Evolutionary conservation across 1,140 invertebrate genomes (phyloP), one percentile per base, ranked within the genome.

Genomic region (Rhopalosiphum padi): DNA sequence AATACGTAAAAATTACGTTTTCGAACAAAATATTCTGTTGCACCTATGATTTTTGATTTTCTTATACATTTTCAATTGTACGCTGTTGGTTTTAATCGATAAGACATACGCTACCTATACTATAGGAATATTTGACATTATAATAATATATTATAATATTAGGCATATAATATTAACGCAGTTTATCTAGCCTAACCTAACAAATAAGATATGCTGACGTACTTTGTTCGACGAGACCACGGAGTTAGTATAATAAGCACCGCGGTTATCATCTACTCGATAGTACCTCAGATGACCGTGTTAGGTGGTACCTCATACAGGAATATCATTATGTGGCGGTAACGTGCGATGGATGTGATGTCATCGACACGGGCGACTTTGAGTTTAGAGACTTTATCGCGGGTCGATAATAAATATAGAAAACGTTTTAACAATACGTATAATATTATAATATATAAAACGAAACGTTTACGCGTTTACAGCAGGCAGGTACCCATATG

Each of bases 401-500:
- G 55, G 25, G 30, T 37, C 51, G 6, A 35, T 55, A 89, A 46
- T 30, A 86, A 43, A 86, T 46, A 35, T 68, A 68, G 15, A 68
- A 43, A 88, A 90, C 41, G 88, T 60, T 30, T 60, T n/a, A 41
- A 90, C 55, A 25, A 68, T 25, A 37, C 25, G 9, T 55, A 41
- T 55, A 41, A 90, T 25, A 90, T 60, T 43, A 60, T 30, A 90
- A 55, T 30, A 43, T 7, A 43, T 8, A n/a, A 46, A 68, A 90
- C 68, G 41, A 90, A 93, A 93, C 22, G 48, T 93, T 43, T 83
- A 93, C 91, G 91, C 37, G 22, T 93, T 53, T 41, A 82, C 60
- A 77, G 60, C 60, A n/a, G 60, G 60, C 60, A n/a, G n/a, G 60
- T 7, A 35, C 0, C 25, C n/a, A n/a, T 68, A 35, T n/a, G 60